Percentiles rank a stretch among this genome's conserved stretches.
These are phyloP conservation scores for Lophochroa leadbeateri DNA, from an alignment of 2,113 vertebrate genomes.

Conservation along the genomic window DNA sequence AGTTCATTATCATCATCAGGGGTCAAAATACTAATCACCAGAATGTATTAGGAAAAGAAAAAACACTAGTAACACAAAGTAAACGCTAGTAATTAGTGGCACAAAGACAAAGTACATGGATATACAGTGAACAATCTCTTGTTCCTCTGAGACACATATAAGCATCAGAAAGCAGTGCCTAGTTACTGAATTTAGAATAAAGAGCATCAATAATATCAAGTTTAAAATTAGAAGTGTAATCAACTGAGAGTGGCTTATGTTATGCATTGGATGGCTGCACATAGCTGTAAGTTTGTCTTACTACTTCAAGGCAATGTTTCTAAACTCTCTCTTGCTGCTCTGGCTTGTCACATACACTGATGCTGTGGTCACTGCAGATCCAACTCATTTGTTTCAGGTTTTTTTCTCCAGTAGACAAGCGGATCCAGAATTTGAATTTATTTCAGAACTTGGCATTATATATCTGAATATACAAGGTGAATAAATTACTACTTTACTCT, in stretches of 20 bases:
- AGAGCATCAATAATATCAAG: not conserved
- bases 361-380: not conserved
- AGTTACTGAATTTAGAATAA: not conserved
- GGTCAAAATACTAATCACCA: slow-evolving; percentile 44
- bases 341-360: not conserved
- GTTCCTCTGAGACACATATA: not conserved
- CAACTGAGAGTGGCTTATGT: not conserved
- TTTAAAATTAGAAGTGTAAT: not conserved
- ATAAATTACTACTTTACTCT: not conserved
- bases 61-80: not conserved
- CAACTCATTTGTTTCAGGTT: not conserved
- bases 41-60: not conserved
- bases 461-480: not conserved
- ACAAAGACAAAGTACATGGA: not conserved
- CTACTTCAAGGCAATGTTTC: not conserved
- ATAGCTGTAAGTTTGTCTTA: not conserved
- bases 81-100: not conserved
- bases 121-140: not conserved
- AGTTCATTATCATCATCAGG: slow-evolving; percentile 28
- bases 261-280: not conserved
- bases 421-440: not conserved
- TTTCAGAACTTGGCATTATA: not conserved
- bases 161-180: not conserved
- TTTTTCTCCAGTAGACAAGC: accelerated
- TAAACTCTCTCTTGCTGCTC: not conserved